These are phyloP conservation scores for Dysidea cf. avara DNA, from an alignment of 37 sponge, comb jelly and placozoan species.

Conservation along the genomic window DNA sequence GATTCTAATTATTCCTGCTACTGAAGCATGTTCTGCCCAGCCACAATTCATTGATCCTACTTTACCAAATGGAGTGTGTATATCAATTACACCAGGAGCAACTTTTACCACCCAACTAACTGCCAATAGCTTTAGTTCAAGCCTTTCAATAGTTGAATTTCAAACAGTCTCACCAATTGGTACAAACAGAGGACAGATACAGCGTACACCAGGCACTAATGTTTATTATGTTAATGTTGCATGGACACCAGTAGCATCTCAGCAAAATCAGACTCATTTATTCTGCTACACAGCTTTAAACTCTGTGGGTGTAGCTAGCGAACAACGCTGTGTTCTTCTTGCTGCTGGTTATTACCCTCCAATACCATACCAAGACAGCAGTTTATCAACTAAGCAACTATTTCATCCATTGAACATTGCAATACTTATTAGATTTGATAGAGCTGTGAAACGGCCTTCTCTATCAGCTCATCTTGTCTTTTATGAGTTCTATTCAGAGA, in stretches of 20 bases:
- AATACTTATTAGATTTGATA: conserved; percentile 14
- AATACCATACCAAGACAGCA: neutral
- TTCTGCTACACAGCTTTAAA: conserved; percentile 36
- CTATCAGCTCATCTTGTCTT: conserved; percentile 7
- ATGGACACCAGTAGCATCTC: conserved; percentile 18
- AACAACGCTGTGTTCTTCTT: conserved; percentile 20
- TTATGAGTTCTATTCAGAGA: conserved; percentile 1
- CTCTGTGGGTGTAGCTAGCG: conserved; percentile 26
- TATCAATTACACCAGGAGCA: conserved; percentile 19
- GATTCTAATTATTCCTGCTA: conserved; percentile 8
- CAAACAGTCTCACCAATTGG: conserved; percentile 33
- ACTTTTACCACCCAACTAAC: conserved; percentile 20
- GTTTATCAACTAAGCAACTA: neutral
- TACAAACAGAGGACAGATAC: neutral
- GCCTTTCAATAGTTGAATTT: conserved; percentile 18
- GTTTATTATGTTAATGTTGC: conserved; percentile 19
- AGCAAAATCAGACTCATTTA: conserved; percentile 25
- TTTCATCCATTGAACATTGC: conserved; percentile 23
- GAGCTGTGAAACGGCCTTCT: conserved; percentile 16
- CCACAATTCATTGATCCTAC: conserved; percentile 32
- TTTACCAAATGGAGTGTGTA: conserved; percentile 3
- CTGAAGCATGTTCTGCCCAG: conserved; percentile 9
- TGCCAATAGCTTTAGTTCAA: conserved; percentile 14
- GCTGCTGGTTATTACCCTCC: conserved; percentile 20
- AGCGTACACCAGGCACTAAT: neutral